Evolutionary conservation across 92 coral and sea anemone species (phyloP), one percentile per base, ranked within the genome.

Genomic region (Paramuricea clavata): DNA sequence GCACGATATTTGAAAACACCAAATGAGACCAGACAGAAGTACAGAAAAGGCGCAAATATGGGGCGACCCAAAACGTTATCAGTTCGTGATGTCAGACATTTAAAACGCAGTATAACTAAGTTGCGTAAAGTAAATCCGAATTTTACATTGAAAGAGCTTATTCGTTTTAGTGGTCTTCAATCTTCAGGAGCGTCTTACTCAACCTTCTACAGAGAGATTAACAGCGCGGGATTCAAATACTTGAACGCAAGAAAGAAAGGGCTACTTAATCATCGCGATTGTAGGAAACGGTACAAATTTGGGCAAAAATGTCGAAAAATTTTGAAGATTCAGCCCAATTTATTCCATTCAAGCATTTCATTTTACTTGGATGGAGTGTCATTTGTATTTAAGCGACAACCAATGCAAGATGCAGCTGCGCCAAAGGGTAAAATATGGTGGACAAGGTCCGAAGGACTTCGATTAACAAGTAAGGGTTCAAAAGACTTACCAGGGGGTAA

Each of bases 301-400:
- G n/a, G 74, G 31, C 22, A 67, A 34, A 67, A 67, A 67, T 67
- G 74, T 67, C 36, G 43, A 15, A 67, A 67, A 67, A n/a, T 69
- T 10, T 69, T 69, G 47, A 30, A 30, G 19, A 33, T 6, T 2
- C 0, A 21, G 21, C 47, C 75, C 12, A 19, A 69, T 34, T 31
- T 69, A 28, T 69, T 69, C 44, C 75, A 69, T n/a, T 21, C 21
- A 19, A 17, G 26, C 25, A 69, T 69, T 34, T 69, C 75, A 3
- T 69, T 69, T 39, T 69, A 69, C 21, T 69, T 69, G 75, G 44
- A 69, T 34, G 75, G 75, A 6, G 75, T 69, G 17, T 69, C 75
- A 0, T 69, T 69, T 17, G 17, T 69, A 69, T 69, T 69, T 69
- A 69, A 0, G 32, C 13, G 32, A 15, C 6, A 69, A 39, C 75